Evolutionary conservation across 2,113 vertebrate species (phyloP), one percentile per base, ranked within the genome.

Genomic region (Saguinus imperator): DNA sequence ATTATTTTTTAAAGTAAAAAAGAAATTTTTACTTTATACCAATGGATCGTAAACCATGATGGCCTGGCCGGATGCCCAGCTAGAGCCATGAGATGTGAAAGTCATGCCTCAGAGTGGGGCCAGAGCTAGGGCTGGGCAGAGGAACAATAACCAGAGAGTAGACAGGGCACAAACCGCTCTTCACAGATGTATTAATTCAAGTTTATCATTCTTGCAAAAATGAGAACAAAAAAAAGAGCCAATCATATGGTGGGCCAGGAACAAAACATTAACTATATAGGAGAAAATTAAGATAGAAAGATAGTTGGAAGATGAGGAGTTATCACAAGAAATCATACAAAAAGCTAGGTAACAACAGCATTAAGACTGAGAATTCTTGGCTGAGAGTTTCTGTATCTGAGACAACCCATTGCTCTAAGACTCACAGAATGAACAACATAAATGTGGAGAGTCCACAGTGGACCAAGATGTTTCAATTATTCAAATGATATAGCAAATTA

Each of bases 281-380:
- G 66, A 94, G 55, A 91, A 85, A 91, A 91, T 52, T 57, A 90
- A 45, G 52, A 80, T 55, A 37, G 21, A 72, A 95, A 96, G 29
- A 73, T 73, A 43, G 77, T 52, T 95, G 43, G 64, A 87, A 87
- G 61, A 72, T 61, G 17, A 58, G 35, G 23, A 64, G 8, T 76
- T 52, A 72, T 61, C 50, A 72, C 43, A 64, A 92, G 61, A 89
- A 50, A 86, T 45, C 73, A 89, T 6, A 87, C 64, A 72, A 66
- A 83, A 83, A 91, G 72, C 2, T 6, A 21, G 17, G 61, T 45
- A 91, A 37, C 45, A 45, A 91, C 14, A 76, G 32, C 45, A 81
- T 55, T 72, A 79, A 87, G 81, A 85, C 1, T 48, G 48, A 75
- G 43, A 94, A 91, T 68, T 89, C 37, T 35, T 70, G 45, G 68